Evolutionary conservation across 2,888 invertebrate genomes (phyloP), one percentile per base, ranked within the genome.

Genomic region (Latheticus oryzae): DNA sequence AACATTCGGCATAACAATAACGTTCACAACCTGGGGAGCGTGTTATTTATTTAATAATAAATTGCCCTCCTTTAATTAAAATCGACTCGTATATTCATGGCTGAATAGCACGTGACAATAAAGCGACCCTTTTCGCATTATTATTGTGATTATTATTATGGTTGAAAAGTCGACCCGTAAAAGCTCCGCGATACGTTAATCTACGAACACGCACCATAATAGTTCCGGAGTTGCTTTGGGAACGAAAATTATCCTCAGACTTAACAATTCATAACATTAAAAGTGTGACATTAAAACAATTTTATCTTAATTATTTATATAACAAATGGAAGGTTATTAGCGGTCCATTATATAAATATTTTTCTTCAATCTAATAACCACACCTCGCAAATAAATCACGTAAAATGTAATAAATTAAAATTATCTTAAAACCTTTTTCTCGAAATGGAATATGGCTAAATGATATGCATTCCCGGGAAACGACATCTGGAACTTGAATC

Each of bases 41-140:
- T 21, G 33, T 23, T 47, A 33, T 47, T 47, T 47, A 47, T 33
- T 47, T 47, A 47, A 30, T 37, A 48, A 48, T 33, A 48, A 48
- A 48, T 48, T 23, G 15, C 11, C 37, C 48, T 13, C 21, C 35
- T 35, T 24, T 48, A 35, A 48, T 35, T 48, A 48, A 48, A 48
- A 48, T 48, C 37, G 24, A 48, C 35, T 48, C 16, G 32, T 11
- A 23, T 24, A 48, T 48, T 48, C 48, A 26, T 16, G 24, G 37
- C 15, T 48, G 47, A 48, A 35, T 37, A 16, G 37, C 35, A 48
- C 37, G 48, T 37, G 33, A 48, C 37, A 48, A 48, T 48, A 47
- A 47, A 47, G 47, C n/a, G 28, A 47, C 47, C 47, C 47, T 33
- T 47, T 43, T 26, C 42, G 26, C 33, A 21, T 30, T 40, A 42